phyloP scores from a whole-genome alignment of 2,888 invertebrate genomes.

The Petrolisthes manimaculis region DNA sequence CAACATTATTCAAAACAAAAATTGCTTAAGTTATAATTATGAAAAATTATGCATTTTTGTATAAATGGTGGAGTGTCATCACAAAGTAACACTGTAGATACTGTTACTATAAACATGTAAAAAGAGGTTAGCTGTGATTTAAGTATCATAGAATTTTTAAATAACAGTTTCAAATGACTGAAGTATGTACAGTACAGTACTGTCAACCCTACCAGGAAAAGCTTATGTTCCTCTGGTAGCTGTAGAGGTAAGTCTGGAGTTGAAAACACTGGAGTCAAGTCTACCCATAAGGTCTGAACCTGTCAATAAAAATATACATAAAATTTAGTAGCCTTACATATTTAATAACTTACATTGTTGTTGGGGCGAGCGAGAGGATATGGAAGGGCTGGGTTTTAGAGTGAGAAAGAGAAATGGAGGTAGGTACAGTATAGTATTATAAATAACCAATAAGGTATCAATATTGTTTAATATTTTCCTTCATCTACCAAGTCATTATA shows the following conservation, averaged over 20 bases:
- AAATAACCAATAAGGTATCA: too few relatives aligned
- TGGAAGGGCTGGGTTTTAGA: too few relatives aligned
- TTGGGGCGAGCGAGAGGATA: too few relatives aligned
- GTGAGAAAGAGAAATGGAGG: too few relatives aligned
- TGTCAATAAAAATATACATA: conserved; percentile 68
- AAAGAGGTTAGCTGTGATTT: too few relatives aligned
- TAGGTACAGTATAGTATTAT: background rate
- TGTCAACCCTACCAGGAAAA: conserved; percentile 73
- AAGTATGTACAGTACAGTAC: too few relatives aligned
- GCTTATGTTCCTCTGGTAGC: conserved; percentile 82
- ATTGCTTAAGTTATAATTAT: background rate
- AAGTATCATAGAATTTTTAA: too few relatives aligned
- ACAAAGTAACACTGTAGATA: background rate
- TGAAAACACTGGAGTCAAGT: conserved; percentile 85
- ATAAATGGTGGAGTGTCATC: background rate
- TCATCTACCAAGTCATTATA: too few relatives aligned
- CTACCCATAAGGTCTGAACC: conserved; percentile 79
- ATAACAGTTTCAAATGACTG: too few relatives aligned
- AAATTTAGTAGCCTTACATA: background rate
- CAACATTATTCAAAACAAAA: background rate
- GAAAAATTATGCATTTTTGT: background rate
- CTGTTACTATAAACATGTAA: background rate
- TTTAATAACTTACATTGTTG: background rate
- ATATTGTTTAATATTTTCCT: too few relatives aligned
- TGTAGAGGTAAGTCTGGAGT: conserved; percentile 85